Percentiles rank a stretch among this genome's conserved stretches.
phyloP scores from a whole-genome alignment of 2,888 invertebrate genomes.

The Drosophila subquinaria region DNA sequence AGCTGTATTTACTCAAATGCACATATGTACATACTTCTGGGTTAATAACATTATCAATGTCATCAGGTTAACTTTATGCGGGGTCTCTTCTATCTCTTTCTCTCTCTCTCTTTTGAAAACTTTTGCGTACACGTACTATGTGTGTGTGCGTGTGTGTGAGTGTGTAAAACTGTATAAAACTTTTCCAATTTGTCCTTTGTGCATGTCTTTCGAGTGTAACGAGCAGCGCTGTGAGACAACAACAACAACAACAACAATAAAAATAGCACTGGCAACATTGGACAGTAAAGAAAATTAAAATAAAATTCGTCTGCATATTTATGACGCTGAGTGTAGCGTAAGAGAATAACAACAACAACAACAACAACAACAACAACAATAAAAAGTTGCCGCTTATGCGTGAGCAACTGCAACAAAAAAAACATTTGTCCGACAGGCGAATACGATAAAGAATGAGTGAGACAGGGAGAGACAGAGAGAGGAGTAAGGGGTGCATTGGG shows the following conservation, averaged over 20 bases:
- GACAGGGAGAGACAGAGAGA: no score
- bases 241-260: slow-evolving; percentile 25
- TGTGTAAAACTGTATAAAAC: slow-evolving; percentile 58
- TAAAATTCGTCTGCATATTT: slow-evolving; percentile 71
- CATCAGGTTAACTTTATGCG: slow-evolving; percentile 53
- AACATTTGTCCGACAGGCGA: slow-evolving; percentile 47
- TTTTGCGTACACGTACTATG: not conserved
- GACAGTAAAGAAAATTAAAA: slow-evolving; percentile 65
- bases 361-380: slow-evolving; percentile 24
- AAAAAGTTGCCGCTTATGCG: slow-evolving; percentile 59
- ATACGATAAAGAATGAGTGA: not conserved
- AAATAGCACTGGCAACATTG: slow-evolving; percentile 29
- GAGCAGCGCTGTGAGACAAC: slow-evolving; percentile 45
- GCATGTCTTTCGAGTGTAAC: slow-evolving; percentile 70
- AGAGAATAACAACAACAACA: slow-evolving; percentile 23
- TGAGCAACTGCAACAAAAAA: slow-evolving; percentile 39
- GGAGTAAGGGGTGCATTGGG: not conserved
- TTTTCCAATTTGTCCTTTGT: slow-evolving; percentile 72
- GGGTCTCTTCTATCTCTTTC: slow-evolving; percentile 7
- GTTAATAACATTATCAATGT: slow-evolving; percentile 69
- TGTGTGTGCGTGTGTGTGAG: slow-evolving; percentile 16
- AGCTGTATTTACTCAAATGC: not conserved
- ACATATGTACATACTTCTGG: slow-evolving; percentile 29
- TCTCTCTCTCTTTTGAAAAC: no score
- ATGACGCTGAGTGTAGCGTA: slow-evolving; percentile 51